Evolutionary conservation across 30 jellyfish, hydroid and myxozoan species (phyloP), one percentile per base, ranked within the genome.

Genomic region (Turritopsis dohrnii): DNA sequence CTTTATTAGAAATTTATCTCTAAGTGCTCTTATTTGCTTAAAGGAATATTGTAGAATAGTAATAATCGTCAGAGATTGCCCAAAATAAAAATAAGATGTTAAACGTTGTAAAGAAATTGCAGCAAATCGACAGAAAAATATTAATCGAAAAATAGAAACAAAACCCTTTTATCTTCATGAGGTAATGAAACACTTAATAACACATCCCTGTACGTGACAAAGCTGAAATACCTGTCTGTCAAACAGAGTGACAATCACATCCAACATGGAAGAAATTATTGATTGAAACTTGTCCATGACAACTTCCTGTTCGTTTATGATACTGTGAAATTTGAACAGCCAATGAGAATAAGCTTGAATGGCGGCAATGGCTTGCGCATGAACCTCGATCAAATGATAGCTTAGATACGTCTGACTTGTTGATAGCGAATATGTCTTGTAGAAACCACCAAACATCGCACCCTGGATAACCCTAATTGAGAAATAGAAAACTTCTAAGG

Each of bases 261-360:
- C 98, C 72, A 92, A 71, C n/a, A 85, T 54, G 65, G 96, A 52
- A 27, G 80, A 80, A 16, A 76, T 66, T 29, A 85, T 53, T 28
- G 95, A 85, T 60, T 76, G 82, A 73, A 92, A 79, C 74, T 81
- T 84, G 16, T 92, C 96, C 31, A 71, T 23, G 3, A 80, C 83
- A 53, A 88, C 80, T 41, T 84, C 90, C 24, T 87, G 81, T 19
- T 83, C 87, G 30, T 80, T 87, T 72, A 89, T 60, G 53, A 83
- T 81, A 18, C 85, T 52, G 53, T 87, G 96, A 89, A 88, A 81
- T 25, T 88, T 85, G 52, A 82, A 88, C 23, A 92, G 90, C 98
- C 98, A 92, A 54, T 92, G 96, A 54, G 87, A 54, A 75, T 83
- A 92, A 29, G 98, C 98, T 72, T 92, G 96, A 26, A 88, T 77